A percentile compares a stretch with the other conserved stretches of the same genome.
phyloP scores from a whole-genome alignment of 2,797 vertebrate genomes.

The Sardinella longiceps region DNA sequence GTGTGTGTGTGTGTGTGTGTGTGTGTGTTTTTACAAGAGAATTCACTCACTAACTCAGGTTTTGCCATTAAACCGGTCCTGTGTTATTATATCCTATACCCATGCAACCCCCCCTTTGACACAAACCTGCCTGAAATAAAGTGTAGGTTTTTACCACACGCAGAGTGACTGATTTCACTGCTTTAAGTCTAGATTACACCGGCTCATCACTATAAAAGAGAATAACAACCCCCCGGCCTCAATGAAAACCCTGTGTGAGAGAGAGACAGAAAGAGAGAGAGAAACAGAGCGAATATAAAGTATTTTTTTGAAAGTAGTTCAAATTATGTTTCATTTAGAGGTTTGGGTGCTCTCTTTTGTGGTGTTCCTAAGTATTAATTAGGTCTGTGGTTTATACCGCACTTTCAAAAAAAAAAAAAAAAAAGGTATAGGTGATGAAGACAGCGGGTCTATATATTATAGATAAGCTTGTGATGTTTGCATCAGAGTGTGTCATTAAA shows the following conservation, averaged over 20 bases:
- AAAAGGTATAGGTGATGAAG: not conserved
- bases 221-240: not conserved
- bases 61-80: not conserved
- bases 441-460: conserved; percentile 20
- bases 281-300: not conserved
- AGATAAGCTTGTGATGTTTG: conserved; percentile 26
- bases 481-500: conserved; percentile 12
- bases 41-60: not conserved
- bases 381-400: not conserved
- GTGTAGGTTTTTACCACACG: not conserved
- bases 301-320: not conserved
- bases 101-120: not conserved
- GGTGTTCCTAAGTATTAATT: conserved; percentile 23
- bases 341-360: not conserved
- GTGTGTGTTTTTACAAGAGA: no score
- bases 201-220: not conserved
- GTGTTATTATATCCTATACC: not conserved
- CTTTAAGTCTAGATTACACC: not conserved
- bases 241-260: not conserved
- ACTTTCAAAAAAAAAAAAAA: not conserved
- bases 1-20: not conserved
- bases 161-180: conserved; percentile 3
- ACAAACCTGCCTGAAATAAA: not conserved
- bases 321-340: conserved; percentile 1
- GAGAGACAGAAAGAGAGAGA: no score